A percentile compares a stretch with the other conserved stretches of the same genome.
Evolutionary conservation across 2,888 invertebrate genomes (phyloP).

Genomic region (Sisyra terminalis): DNA sequence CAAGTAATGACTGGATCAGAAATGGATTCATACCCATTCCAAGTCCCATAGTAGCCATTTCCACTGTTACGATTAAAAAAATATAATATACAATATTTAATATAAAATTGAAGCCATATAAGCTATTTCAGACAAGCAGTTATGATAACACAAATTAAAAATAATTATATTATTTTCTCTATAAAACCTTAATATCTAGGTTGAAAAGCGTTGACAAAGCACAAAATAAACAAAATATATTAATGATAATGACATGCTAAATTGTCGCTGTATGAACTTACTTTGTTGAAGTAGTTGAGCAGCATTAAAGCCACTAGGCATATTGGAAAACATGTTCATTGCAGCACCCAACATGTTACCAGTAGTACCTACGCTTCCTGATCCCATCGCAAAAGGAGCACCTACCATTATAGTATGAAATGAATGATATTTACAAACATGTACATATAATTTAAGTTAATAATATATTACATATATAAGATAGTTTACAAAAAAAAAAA

Average conservation of each 20-base stretch:
- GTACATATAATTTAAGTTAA: too few species aligned
- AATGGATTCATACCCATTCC: constrained; percentile 27
- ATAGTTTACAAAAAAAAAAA: too few species aligned
- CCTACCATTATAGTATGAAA: constrained; percentile 15
- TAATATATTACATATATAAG: too few species aligned
- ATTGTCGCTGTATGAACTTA: constrained; percentile 34
- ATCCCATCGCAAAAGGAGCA: constrained; percentile 18
- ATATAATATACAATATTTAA: not conserved
- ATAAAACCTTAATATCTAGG: too few species aligned
- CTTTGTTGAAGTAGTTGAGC: constrained; percentile 73
- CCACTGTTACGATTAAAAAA: constrained; percentile 31
- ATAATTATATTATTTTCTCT: too few species aligned
- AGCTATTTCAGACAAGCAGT: too few species aligned
- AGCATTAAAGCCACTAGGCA: constrained; percentile 44
- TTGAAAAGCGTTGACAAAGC: too few species aligned
- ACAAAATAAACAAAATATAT: constrained; percentile 3
- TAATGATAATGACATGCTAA: constrained; percentile 8
- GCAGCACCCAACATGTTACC: constrained; percentile 29
- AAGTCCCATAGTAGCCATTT: constrained; percentile 39
- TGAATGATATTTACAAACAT: not conserved
- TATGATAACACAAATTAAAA: too few species aligned
- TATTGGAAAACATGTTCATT: constrained; percentile 24
- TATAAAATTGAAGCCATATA: too few species aligned
- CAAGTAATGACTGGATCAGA: constrained; percentile 23
- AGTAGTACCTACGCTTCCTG: constrained; percentile 16